Base-by-base conservation (phyloP, 35 echinoderm and acorn worm species). In the Antedon bifida region DNA sequence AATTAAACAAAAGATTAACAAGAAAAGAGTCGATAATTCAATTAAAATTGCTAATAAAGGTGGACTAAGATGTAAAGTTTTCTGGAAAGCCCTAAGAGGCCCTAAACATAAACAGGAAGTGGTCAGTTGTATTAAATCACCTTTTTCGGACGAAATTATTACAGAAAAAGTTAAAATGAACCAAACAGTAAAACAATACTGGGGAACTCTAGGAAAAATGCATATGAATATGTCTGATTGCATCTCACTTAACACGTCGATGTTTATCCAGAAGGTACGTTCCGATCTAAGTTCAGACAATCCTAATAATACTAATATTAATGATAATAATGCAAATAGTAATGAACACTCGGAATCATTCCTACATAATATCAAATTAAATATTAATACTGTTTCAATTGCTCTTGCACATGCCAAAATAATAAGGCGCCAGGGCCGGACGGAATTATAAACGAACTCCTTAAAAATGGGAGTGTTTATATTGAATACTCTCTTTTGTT, bases 371-470 rank as follows among this genome's bases (percentile, higher is more conserved):
- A 64, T 64, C 3, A 26, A 64, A 12, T 64, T 64, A 64, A 12
- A 21, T 17, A 34, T 11, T 38, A 35, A 80, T 36, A 80, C 9
- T 80, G 35, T 80, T 14, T 36, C n/a, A 38, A 36, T 23, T 80
- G 26, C 36, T 35, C n/a, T 80, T 0, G n/a, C 26, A 80, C 34
- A 36, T 38, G 33, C 36, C 16, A 34, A 80, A 80, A 36, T 36
- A 80, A 80, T 80, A 80, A 80, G 34, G 34, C 78, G 9, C 35
- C 33, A 36, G 78, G 78, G 23, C 78, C 10, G 9, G 78, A 38
- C 26, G 78, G 36, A 5, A 34, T 80, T 23, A 80, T 35, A 35
- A 34, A 80, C 31, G 35, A 80, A 38, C 16, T 39, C 29, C 23
- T 80, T 5, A 80, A 38, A n/a, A 38, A 38, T 29, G 78, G 33